Conservation (phyloP, 2,888 invertebrate species). For the Xestia xanthographa region DNA sequence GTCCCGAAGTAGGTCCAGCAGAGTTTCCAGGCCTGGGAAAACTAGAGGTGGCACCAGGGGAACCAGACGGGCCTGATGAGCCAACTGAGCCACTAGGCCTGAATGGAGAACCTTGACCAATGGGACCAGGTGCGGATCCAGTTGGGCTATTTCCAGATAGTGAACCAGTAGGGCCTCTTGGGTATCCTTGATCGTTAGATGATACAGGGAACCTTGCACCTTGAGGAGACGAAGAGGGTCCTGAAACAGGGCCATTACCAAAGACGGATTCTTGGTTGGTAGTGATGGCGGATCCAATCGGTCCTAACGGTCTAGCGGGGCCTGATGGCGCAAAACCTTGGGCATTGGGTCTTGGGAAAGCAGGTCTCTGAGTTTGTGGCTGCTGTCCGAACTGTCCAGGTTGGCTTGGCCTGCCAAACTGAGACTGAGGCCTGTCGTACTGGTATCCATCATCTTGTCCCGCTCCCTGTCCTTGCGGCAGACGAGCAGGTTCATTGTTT, state of each 20-base stretch:
- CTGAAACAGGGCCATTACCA: conserved; percentile 32
- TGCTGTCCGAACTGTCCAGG: conserved; percentile 40
- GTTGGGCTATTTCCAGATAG: conserved; percentile 38
- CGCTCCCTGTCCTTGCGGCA: conserved; percentile 28
- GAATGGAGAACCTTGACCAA: conserved; percentile 43
- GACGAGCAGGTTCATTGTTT: conserved; percentile 26
- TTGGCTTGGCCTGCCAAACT: conserved; percentile 44
- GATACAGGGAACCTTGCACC: conserved; percentile 53
- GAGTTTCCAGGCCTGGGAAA: conserved; percentile 30
- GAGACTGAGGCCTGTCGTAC: conserved; percentile 69
- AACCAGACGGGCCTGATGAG: conserved; percentile 24
- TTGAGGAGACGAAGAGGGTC: conserved; percentile 50
- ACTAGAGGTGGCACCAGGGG: conserved; percentile 19
- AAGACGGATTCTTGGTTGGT: conserved; percentile 31
- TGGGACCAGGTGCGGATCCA: conserved; percentile 19
- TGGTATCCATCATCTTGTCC: conserved; percentile 70
- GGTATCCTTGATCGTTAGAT: conserved; percentile 55
- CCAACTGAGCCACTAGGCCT: conserved; percentile 45
- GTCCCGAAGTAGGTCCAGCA: conserved; percentile 31
- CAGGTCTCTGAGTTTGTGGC: conserved; percentile 24
- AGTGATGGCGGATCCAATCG: conserved; percentile 20
- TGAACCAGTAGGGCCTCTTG: conserved; percentile 36
- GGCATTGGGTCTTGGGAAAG: conserved; percentile 38
- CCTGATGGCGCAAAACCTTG: conserved; percentile 47
- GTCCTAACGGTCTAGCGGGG: conserved; percentile 28